Evolutionary conservation across 2,113 vertebrate species (phyloP), one percentile per base, ranked within the genome.

Genomic region (Hemichromis elongatus): DNA sequence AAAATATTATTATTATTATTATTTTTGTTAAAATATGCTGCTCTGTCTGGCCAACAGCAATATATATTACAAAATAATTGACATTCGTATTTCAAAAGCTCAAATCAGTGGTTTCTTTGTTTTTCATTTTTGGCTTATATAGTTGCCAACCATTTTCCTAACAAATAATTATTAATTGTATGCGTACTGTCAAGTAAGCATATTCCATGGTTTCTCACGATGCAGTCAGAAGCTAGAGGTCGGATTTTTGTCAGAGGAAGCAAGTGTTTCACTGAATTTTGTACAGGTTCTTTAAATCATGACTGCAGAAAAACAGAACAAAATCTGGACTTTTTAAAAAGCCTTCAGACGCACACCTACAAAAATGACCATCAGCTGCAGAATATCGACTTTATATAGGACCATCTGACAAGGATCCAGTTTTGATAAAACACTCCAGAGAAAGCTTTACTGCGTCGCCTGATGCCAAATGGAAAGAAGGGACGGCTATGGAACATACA

Each of bases 311-410:
- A 56, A 19, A 42, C 13, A 79, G 12, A 57, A 40, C 26, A 59
- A 28, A 30, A 21, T 21, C 40, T 24, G 33, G 9, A 4, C 1
- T 26, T 70, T 57, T 79, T 13, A 26, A n/a, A n/a, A n/a, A n/a
- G 56, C 6, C 42, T 50, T 56, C 5, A 70, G 52, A 77, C 16
- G 54, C 75, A 13, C 9, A 33, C 61, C 45, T 33, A 70, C 53
- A 91, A 57, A 90, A 80, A 90, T 89, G 85, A 80, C 85, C 79
- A 90, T 88, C 83, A 82, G 26, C 70, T 59, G 54, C 66, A 85
- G 50, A 86, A 83, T 84, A 91, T 91, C 87, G 79, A 40, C 92
- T 83, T 85, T 88, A 80, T 21, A 77, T 11, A 42, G 9, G 10
- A 83, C 52, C 2, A 45, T 5, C 80, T 84, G 83, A 85, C 3